These are phyloP conservation scores for Drosophila parabipectinata DNA, from an alignment of 1,140 invertebrate species.

Conservation along the genomic window DNA sequence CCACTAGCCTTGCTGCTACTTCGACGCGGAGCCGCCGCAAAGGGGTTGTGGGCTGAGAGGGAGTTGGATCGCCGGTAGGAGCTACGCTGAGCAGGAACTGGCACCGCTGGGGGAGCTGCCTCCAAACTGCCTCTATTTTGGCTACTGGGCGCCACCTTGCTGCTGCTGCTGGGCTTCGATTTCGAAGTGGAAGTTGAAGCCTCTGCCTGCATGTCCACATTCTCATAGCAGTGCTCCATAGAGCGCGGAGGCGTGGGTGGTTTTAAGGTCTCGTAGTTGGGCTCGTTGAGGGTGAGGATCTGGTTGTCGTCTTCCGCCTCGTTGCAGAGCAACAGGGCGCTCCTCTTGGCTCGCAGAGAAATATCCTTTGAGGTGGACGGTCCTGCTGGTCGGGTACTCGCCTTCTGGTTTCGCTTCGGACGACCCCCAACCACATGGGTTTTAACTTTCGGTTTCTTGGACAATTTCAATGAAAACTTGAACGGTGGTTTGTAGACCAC, in stretches of 20 bases:
- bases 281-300: constrained; percentile 80
- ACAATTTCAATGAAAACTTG: constrained; percentile 91
- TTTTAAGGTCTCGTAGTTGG: constrained; percentile 80
- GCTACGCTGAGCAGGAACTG: constrained; percentile 35
- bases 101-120: constrained; percentile 1
- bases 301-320: constrained; percentile 78
- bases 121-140: constrained; percentile 42
- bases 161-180: constrained; percentile 47
- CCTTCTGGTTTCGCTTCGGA: constrained; percentile 61
- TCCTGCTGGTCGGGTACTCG: constrained; percentile 29
- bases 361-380: constrained; percentile 52
- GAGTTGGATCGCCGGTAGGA: constrained; percentile 76
- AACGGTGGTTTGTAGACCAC: constrained; percentile 94
- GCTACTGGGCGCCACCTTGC: constrained; percentile 55
- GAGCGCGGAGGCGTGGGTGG: constrained; percentile 47
- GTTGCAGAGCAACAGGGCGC: constrained; percentile 70
- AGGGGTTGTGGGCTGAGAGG: constrained; percentile 74
- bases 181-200: not conserved
- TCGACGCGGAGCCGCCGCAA: constrained; percentile 65
- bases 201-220: constrained; percentile 67
- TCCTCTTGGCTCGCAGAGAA: constrained; percentile 59
- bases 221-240: constrained; percentile 69
- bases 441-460: constrained; percentile 87
- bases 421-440: constrained; percentile 79
- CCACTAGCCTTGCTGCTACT: constrained; percentile 64